Conservation (phyloP, 1,140 invertebrate genomes). For the Drosophila subobscura region DNA sequence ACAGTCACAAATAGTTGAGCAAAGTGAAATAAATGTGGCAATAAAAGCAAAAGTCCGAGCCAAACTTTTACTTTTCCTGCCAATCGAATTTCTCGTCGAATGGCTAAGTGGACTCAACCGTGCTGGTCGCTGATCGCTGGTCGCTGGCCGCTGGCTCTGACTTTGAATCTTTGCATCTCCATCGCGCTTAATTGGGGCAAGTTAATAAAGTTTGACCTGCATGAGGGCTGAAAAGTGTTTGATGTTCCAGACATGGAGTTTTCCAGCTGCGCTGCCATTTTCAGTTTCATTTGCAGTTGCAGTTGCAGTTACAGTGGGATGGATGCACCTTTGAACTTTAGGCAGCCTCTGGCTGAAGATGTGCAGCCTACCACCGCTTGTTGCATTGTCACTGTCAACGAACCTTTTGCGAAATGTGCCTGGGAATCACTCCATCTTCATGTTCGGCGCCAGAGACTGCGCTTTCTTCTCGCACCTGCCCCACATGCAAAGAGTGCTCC, state of each 20-base stretch:
- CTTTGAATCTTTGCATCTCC: conserved; percentile 29
- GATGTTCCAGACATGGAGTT: conserved; percentile 63
- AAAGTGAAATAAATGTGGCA: conserved; percentile 49
- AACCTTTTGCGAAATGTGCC: conserved; percentile 56
- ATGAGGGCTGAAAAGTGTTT: conserved; percentile 38
- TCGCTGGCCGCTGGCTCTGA: conserved; percentile 1
- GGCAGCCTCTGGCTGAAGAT: conserved; percentile 34
- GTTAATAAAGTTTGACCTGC: conserved; percentile 49
- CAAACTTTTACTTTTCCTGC: conserved; percentile 68
- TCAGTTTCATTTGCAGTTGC: conserved; percentile 39
- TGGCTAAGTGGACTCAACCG: not conserved
- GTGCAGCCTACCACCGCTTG: conserved; percentile 35
- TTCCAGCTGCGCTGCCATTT: conserved; percentile 57
- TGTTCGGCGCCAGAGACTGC: not conserved
- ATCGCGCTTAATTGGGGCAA: conserved; percentile 37
- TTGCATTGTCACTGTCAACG: conserved; percentile 61
- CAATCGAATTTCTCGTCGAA: conserved; percentile 7
- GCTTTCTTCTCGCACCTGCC: conserved; percentile 14
- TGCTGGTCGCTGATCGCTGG: not conserved
- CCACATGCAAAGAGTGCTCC: conserved; percentile 24
- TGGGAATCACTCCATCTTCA: conserved; percentile 29
- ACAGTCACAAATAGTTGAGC: conserved; percentile 41
- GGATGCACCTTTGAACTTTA: conserved; percentile 58
- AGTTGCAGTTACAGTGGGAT: conserved; percentile 16
- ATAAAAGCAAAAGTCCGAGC: conserved; percentile 30